phyloP scores from a whole-genome alignment of 2,797 vertebrate species.

The Euphonia xanthogaster region DNA sequence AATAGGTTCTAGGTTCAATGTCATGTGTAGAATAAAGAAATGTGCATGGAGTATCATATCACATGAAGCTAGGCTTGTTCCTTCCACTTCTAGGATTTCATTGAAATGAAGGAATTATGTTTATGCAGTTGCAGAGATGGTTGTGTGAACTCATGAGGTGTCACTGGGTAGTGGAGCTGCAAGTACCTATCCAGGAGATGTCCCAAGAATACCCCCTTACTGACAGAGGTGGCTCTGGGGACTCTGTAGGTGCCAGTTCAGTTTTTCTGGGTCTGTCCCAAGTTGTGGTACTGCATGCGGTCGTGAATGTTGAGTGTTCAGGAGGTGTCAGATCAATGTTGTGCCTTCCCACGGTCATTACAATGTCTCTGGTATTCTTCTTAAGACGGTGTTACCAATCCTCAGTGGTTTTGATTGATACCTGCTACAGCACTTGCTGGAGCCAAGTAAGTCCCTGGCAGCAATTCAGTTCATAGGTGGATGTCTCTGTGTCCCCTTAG shows the following conservation, averaged over 20 bases:
- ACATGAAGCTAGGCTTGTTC: background rate
- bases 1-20: background rate
- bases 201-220: background rate
- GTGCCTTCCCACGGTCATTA: background rate
- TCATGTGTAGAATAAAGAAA: background rate
- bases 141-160: background rate
- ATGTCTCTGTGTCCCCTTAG: background rate
- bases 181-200: background rate
- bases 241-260: background rate
- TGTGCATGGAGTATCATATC: background rate
- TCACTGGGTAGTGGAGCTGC: background rate
- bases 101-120: background rate
- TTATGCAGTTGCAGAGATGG: background rate
- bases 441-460: background rate
- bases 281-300: background rate
- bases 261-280: background rate
- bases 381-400: background rate
- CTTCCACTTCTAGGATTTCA: background rate
- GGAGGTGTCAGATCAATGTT: background rate
- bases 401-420: background rate
- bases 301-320: background rate
- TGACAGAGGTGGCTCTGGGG: fast-evolving
- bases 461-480: background rate
- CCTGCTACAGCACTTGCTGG: background rate
- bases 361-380: background rate